phyloP scores from a whole-genome alignment of 2,113 vertebrate species.

The Pomatostomus ruficeps region DNA sequence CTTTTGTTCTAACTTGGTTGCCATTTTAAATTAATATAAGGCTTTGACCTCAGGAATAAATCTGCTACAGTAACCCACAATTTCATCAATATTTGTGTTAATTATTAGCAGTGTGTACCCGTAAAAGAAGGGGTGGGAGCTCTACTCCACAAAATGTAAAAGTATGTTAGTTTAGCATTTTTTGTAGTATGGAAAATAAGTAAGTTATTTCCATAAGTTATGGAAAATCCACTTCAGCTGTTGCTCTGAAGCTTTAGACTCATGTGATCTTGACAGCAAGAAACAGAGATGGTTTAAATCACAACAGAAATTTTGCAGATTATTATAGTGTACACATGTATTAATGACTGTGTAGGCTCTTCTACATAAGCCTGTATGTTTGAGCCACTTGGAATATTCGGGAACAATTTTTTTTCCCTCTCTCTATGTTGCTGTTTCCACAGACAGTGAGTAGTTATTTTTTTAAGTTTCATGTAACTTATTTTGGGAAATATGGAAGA shows the following conservation, averaged over 20 bases:
- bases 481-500: neutral
- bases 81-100: neutral
- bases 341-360: neutral
- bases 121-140: neutral
- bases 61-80: neutral
- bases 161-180: neutral
- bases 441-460: rapidly evolving
- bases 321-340: neutral
- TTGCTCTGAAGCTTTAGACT: neutral
- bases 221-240: neutral
- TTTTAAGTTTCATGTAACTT: neutral
- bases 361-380: neutral
- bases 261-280: neutral
- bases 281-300: neutral
- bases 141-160: neutral
- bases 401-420: neutral
- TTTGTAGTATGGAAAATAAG: neutral
- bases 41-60: neutral
- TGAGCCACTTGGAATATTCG: neutral
- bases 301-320: neutral
- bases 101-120: neutral
- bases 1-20: neutral
- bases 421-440: neutral
- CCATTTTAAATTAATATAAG: neutral
- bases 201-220: neutral